Evolutionary conservation across 2,113 vertebrate species (phyloP).

Genomic region (Phylloscopus trochilus): DNA sequence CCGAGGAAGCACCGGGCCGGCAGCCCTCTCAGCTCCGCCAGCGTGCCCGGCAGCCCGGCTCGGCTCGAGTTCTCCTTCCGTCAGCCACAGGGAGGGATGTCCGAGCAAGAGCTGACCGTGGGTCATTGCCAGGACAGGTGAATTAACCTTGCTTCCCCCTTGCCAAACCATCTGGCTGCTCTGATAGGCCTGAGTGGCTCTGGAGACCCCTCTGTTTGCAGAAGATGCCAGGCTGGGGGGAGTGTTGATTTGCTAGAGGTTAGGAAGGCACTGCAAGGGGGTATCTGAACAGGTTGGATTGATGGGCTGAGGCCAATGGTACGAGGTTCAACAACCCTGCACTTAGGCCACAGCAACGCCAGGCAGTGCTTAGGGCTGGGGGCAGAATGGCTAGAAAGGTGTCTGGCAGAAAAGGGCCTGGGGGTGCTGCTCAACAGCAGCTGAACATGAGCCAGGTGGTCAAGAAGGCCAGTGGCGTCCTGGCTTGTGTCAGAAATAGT

Average conservation of each 20-base stretch:
- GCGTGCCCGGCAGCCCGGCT: background rate
- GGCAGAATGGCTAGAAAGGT: background rate
- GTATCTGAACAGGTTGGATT: background rate
- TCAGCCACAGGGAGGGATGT: background rate
- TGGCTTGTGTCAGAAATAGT: background rate
- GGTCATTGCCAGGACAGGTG: background rate
- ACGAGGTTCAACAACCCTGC: background rate
- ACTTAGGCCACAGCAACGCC: background rate
- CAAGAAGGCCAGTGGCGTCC: background rate
- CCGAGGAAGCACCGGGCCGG: background rate
- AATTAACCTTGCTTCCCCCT: background rate
- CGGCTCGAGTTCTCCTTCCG: background rate
- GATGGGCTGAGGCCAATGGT: background rate
- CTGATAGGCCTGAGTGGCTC: background rate
- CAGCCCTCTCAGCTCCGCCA: background rate
- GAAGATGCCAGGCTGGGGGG: background rate
- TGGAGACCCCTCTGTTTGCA: background rate
- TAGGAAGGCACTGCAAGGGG: background rate
- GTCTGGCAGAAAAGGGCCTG: background rate
- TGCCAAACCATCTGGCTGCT: background rate
- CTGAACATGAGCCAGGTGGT: background rate
- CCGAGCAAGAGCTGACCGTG: background rate
- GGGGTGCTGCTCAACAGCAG: rapidly evolving
- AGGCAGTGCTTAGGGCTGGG: background rate
- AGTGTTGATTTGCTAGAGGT: background rate